Percentiles rank a stretch among this genome's conserved stretches.
Conservation (phyloP, 2,888 invertebrate species). For the Cantharis rustica region DNA sequence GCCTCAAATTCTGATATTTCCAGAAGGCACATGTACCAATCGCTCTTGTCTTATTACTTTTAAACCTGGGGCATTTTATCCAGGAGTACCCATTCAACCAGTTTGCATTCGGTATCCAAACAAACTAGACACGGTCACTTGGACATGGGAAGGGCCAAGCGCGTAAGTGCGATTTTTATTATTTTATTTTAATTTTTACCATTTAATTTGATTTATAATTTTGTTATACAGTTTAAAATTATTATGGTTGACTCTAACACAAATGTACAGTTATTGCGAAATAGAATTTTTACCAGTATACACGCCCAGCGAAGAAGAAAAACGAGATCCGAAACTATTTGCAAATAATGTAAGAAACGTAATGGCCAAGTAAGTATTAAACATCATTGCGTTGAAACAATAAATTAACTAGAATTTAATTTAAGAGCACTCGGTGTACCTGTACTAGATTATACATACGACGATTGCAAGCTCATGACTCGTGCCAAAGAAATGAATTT, state of each 20-base stretch:
- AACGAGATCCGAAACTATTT: constrained; percentile 83
- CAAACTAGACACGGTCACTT: constrained; percentile 84
- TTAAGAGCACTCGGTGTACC: constrained; percentile 81
- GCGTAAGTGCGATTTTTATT: constrained; percentile 69
- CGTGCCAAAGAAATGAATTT: constrained; percentile 83
- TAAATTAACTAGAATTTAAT: constrained; percentile 7
- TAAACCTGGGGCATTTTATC: constrained; percentile 92
- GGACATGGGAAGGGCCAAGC: constrained; percentile 95
- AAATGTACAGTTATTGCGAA: constrained; percentile 85
- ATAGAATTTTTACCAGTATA: constrained; percentile 94
- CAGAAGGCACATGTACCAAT: constrained; percentile 97
- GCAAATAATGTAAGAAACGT: constrained; percentile 87
- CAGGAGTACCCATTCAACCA: constrained; percentile 94
- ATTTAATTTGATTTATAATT: neutral
- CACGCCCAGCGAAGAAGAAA: constrained; percentile 84
- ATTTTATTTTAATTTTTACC: neutral
- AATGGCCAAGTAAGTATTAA: constrained; percentile 80
- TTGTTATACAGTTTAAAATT: constrained; percentile 69
- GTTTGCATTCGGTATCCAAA: constrained; percentile 92
- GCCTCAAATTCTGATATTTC: constrained; percentile 94
- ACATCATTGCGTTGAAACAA: constrained; percentile 11
- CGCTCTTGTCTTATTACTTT: constrained; percentile 87
- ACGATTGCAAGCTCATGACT: constrained; percentile 85
- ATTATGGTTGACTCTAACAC: constrained; percentile 87
- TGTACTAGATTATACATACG: constrained; percentile 88